Conservation (phyloP, 2,888 invertebrate genomes). For the Tetanocera ferruginea region DNA sequence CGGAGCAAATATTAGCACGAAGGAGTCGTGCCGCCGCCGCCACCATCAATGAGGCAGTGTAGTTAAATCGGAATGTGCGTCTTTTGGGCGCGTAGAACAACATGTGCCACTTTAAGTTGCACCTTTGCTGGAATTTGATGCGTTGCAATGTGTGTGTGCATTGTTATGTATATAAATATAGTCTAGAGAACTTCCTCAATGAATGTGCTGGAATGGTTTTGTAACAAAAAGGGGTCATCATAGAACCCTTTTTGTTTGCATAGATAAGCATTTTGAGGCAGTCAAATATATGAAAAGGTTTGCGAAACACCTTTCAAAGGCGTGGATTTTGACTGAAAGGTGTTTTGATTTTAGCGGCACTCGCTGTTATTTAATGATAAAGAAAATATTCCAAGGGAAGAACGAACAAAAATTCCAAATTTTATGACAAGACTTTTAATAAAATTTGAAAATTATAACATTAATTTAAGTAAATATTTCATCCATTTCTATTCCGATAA, state of each 20-base stretch:
- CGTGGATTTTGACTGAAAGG: background rate
- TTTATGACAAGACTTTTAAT: no score
- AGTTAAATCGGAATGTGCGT: background rate
- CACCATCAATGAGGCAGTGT: background rate
- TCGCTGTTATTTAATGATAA: background rate
- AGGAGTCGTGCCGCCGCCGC: background rate
- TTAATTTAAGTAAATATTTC: no score
- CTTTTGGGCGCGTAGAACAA: background rate
- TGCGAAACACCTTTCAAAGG: background rate
- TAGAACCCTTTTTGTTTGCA: slow-evolving; percentile 8
- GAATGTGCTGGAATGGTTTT: background rate
- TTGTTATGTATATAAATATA: background rate
- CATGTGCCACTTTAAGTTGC: slow-evolving; percentile 22
- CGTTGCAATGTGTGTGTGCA: background rate
- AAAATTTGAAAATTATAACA: no score
- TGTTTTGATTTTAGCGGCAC: background rate
- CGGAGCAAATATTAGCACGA: slow-evolving; percentile 36
- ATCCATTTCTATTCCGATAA: no score
- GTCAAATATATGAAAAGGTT: background rate
- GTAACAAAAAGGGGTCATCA: background rate
- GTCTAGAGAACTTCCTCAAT: background rate
- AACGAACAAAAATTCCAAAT: no score
- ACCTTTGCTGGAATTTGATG: slow-evolving; percentile 33
- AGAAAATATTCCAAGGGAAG: no score
- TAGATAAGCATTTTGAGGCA: slow-evolving; percentile 4